Percentiles rank a stretch among this genome's conserved stretches.
Evolutionary conservation across 2,888 invertebrate species (phyloP).

Genomic region (Drosophila borborema): DNA sequence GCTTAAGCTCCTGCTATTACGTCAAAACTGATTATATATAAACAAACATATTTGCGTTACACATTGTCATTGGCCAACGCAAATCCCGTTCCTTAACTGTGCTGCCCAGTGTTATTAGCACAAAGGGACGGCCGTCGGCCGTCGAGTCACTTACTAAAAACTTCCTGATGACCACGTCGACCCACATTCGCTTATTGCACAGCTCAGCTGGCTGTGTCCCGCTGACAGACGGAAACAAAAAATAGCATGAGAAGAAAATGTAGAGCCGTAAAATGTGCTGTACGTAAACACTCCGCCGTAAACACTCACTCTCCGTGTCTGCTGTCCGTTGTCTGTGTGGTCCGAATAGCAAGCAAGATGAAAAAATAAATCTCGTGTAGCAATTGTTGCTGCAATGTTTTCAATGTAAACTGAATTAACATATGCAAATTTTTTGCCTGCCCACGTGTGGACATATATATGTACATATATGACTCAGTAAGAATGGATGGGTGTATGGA

Average conservation of each 20-base stretch:
- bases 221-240: conserved; percentile 16
- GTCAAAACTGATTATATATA: conserved; percentile 27
- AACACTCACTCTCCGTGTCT: conserved; percentile 12
- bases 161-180: conserved; percentile 51
- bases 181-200: conserved; percentile 56
- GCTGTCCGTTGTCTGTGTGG: conserved; percentile 35
- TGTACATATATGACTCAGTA: conserved; percentile 28
- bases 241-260: neutral
- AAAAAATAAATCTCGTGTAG: conserved; percentile 45
- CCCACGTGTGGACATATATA: conserved; percentile 28
- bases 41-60: neutral
- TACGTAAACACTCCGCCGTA: conserved; percentile 55
- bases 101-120: conserved; percentile 38
- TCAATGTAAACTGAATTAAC: conserved; percentile 79
- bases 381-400: conserved; percentile 75
- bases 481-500: conserved; percentile 4
- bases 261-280: conserved; percentile 60
- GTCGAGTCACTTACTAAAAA: conserved; percentile 54
- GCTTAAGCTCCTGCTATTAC: conserved; percentile 3
- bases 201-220: conserved; percentile 40
- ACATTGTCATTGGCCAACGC: neutral
- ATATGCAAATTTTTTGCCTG: conserved; percentile 71
- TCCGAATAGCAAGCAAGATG: conserved; percentile 57
- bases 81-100: neutral
- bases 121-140: conserved; percentile 12